Base-by-base conservation (phyloP, 2,113 vertebrate genomes). In the Platichthys stellatus region DNA sequence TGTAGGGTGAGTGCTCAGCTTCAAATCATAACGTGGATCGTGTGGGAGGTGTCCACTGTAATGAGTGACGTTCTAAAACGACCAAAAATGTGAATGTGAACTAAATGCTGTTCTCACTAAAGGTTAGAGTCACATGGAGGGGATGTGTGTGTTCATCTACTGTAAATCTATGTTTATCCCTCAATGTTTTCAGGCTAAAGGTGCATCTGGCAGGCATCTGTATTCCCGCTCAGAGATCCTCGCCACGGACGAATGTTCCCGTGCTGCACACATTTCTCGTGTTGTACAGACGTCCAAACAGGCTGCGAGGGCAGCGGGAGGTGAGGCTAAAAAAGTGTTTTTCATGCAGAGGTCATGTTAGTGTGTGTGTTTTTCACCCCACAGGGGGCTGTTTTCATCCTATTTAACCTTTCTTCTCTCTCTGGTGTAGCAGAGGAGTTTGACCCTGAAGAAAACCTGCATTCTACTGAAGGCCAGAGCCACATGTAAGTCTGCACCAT, bases 181-280 rank as follows among this genome's bases (percentile, higher is more conserved):
- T 35, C 40, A n/a, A 1, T 51, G 35, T 28, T 85, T 60, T 43
- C 80, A 94, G 90, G 69, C 74, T 2, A 18, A 12, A 12, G 74
- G 87, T 56, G 75, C 38, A 69, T 63, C n/a, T 0, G 84, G 89
- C 58, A 95, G 88, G 76, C 94, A 90, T 35, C 81, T 90, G 64
- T 94, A 94, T 87, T 95, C 96, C 4, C 92, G 79, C 80, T 96
- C 96, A 0, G 94, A 95, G 3, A 95, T 97, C n/a, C 81, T 94
- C 4, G 82, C 94, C 51, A 92, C 93, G 0, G 92, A 94, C n/a
- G 92, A 95, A 23, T 93, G 83, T 0, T 62, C 85, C 60, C 78
- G 80, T 18, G 85, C 94, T 35, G 86, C 92, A 9, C 93, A 86
- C 76, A 84, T 89, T 31, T 89, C 94, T n/a, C 91, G 66, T 2